These are phyloP conservation scores for Emmelina monodactyla DNA, from an alignment of 2,888 invertebrate genomes.

Conservation along the genomic window DNA sequence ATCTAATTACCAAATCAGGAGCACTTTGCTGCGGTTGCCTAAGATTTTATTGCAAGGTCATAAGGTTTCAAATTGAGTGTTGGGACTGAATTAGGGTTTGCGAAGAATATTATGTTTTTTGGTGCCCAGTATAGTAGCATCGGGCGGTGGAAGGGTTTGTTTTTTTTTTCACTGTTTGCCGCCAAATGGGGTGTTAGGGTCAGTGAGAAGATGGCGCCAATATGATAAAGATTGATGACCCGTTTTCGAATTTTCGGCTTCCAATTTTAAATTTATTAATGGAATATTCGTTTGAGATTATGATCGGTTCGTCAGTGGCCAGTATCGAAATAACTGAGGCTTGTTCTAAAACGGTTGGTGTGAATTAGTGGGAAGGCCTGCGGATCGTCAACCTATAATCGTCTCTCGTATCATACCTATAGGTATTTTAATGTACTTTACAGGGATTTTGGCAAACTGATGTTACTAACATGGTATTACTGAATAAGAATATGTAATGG, in stretches of 20 bases:
- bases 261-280: constrained; percentile 1
- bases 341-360: too few species aligned
- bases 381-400: too few species aligned
- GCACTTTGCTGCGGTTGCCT: constrained; percentile 16
- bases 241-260: constrained; percentile 15
- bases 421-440: too few species aligned
- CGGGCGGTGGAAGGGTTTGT: constrained; percentile 23
- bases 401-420: too few species aligned
- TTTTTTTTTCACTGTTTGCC: constrained; percentile 32
- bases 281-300: too few species aligned
- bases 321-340: too few species aligned
- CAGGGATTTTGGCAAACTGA: too few species aligned
- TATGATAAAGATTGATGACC: constrained; percentile 46
- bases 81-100: constrained; percentile 13
- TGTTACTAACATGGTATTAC: too few species aligned
- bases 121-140: constrained; percentile 48
- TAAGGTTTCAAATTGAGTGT: constrained; percentile 22
- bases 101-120: constrained; percentile 34
- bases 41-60: constrained; percentile 16
- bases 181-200: constrained; percentile 47
- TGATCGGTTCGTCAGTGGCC: too few species aligned
- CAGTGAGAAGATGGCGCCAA: constrained; percentile 49
- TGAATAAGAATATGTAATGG: too few species aligned
- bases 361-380: too few species aligned
- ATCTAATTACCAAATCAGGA: constrained; percentile 51